phyloP scores from a whole-genome alignment of 2,888 invertebrate species.

The Zelleria hepariella region DNA sequence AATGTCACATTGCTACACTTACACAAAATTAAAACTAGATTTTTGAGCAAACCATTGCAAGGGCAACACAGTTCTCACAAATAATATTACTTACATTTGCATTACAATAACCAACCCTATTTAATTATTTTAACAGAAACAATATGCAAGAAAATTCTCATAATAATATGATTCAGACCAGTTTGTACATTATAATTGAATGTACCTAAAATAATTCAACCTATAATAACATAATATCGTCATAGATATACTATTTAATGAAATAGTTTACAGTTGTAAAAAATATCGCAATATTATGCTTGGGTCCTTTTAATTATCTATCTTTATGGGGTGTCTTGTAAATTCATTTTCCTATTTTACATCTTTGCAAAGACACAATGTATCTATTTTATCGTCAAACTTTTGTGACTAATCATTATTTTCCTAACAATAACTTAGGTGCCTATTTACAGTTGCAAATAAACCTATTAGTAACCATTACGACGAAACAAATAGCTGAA shows the following conservation, averaged over 20 bases:
- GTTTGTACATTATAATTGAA: too few species aligned
- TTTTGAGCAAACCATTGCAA: neutral
- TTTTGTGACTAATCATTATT: neutral
- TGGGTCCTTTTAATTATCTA: too few species aligned
- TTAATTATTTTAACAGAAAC: neutral
- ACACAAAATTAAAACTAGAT: neutral
- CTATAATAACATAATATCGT: too few species aligned
- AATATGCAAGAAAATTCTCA: neutral
- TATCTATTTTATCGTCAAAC: too few species aligned
- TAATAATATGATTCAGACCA: neutral
- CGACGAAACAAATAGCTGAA: neutral
- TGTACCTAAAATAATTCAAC: too few species aligned
- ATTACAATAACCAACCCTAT: neutral
- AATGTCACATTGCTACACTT: slow-evolving; percentile 19
- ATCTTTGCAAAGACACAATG: neutral
- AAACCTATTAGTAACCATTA: neutral
- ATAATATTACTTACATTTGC: neutral
- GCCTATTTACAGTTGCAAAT: neutral
- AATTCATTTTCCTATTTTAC: neutral
- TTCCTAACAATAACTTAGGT: neutral
- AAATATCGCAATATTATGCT: too few species aligned
- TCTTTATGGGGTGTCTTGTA: neutral
- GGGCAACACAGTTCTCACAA: neutral
- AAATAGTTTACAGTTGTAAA: too few species aligned
- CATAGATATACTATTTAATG: too few species aligned